Evolutionary conservation across 64 coral and sea anemone genomes (phyloP).

Genomic region (Montipora cactus): DNA sequence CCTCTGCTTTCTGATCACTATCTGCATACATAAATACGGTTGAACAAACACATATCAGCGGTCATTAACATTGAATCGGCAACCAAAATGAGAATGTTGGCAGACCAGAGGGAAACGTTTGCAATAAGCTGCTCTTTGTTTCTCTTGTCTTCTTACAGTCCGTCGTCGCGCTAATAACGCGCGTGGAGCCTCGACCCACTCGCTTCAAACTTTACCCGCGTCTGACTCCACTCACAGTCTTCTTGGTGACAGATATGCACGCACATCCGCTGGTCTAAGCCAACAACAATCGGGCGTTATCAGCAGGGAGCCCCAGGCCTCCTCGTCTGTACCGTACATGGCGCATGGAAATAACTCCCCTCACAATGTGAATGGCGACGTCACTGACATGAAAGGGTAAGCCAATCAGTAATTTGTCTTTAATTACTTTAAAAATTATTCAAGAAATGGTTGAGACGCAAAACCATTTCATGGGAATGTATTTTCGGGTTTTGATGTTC

Average conservation of each 20-base stretch:
- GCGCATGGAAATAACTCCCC: slow-evolving; percentile 48
- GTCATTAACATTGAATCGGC: neutral
- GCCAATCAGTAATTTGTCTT: too few relatives aligned
- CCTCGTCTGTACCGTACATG: slow-evolving; percentile 77
- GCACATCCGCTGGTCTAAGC: slow-evolving; percentile 46
- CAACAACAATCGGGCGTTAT: slow-evolving; percentile 33
- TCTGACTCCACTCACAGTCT: slow-evolving; percentile 43
- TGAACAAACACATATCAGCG: neutral
- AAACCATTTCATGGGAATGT: too few relatives aligned
- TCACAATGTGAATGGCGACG: slow-evolving; percentile 37
- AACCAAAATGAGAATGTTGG: neutral
- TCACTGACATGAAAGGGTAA: slow-evolving; percentile 20
- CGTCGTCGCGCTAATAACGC: slow-evolving; percentile 57
- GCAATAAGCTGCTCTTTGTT: neutral
- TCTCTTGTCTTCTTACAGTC: neutral
- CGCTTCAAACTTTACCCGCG: slow-evolving; percentile 62
- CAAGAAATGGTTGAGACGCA: too few relatives aligned
- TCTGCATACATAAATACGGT: neutral
- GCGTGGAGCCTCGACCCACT: slow-evolving; percentile 74
- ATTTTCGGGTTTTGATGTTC: too few relatives aligned
- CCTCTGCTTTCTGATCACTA: too few relatives aligned
- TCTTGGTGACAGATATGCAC: slow-evolving; percentile 59
- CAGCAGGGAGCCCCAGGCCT: slow-evolving; percentile 63
- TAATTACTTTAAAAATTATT: too few relatives aligned
- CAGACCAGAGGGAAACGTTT: too few relatives aligned